phyloP scores from a whole-genome alignment of 2,113 vertebrate genomes.

The Australoheros scitulus region DNA sequence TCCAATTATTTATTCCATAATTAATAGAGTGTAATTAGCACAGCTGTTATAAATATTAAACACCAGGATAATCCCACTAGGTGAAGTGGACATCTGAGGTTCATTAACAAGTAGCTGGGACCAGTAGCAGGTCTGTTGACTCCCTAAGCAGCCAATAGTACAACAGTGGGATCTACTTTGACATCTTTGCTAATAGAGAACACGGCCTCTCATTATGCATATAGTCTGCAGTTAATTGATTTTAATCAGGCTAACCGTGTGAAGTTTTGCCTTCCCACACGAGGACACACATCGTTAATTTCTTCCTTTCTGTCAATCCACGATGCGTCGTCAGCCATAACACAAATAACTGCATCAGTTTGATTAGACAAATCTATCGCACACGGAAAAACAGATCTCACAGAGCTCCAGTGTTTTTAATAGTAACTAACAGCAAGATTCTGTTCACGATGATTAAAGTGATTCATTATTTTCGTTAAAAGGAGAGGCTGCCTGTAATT shows the following conservation, averaged over 20 bases:
- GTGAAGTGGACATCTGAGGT: slow-evolving; percentile 60
- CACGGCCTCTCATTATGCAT: slow-evolving; percentile 14
- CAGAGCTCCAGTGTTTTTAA: background rate
- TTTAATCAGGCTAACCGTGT: slow-evolving; percentile 46
- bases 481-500: background rate
- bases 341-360: slow-evolving; percentile 3
- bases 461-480: slow-evolving; percentile 28
- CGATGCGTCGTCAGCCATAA: background rate
- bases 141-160: slow-evolving; percentile 36
- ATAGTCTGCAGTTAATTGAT: slow-evolving; percentile 35
- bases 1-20: slow-evolving; percentile 82
- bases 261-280: slow-evolving; percentile 6
- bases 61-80: slow-evolving; percentile 46
- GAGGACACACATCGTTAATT: slow-evolving; percentile 4
- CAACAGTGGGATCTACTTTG: slow-evolving; percentile 19
- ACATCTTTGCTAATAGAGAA: slow-evolving; percentile 43
- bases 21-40: slow-evolving; percentile 82
- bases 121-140: slow-evolving; percentile 41
- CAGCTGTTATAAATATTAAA: slow-evolving; percentile 74
- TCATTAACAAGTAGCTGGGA: slow-evolving; percentile 42
- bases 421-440: background rate
- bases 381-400: background rate
- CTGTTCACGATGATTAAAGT: slow-evolving; percentile 1
- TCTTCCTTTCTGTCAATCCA: background rate
- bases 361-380: background rate